Evolutionary conservation across 2,888 invertebrate genomes (phyloP), one percentile per base, ranked within the genome.

Genomic region (Plemyria rubiginata): DNA sequence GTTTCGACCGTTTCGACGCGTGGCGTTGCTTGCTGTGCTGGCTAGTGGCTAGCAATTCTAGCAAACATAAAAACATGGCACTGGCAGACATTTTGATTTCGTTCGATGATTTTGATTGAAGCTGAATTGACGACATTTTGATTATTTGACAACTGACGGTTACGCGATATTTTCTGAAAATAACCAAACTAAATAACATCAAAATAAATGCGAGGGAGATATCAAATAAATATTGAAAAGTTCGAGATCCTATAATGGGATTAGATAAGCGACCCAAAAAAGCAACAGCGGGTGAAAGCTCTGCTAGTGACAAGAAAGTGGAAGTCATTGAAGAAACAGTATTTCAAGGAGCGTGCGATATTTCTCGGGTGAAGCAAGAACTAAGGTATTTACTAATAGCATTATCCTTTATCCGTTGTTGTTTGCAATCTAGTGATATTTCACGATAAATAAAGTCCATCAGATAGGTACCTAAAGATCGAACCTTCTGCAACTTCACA

Each of bases 261-360:
- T 76, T 73, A 67, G 70, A 74, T 49, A 74, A 71, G 54, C 68
- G 73, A 46, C 63, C 70, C 28, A 59, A 65, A 22, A 66, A 67
- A 38, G 46, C 58, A 62, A 56, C 65, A 49, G 45, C 57, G 9
- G 59, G 48, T 62, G 61, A 50, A 53, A 64, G 59, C 45, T 59
- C 71, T 15, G 50, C 62, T 16, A 60, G 38, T 15, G 74, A 60
- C 9, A 73, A 70, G 74, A 78, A 74, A 66, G 77, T 74, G 15
- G 77, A 77, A 63, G 72, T 74, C 43, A 70, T 72, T 52, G 77
- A 71, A 41, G 78, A 75, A 15, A 67, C 69, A 32, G 63, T 38
- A 60, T 69, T 66, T 54, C 63, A 68, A 29, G 60, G 65, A 59
- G 64, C 69, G 36, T 62, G 70, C 54, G 66, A 67, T 54, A 54